phyloP scores from a whole-genome alignment of 2,797 vertebrate genomes.

The Vultur gryphus region DNA sequence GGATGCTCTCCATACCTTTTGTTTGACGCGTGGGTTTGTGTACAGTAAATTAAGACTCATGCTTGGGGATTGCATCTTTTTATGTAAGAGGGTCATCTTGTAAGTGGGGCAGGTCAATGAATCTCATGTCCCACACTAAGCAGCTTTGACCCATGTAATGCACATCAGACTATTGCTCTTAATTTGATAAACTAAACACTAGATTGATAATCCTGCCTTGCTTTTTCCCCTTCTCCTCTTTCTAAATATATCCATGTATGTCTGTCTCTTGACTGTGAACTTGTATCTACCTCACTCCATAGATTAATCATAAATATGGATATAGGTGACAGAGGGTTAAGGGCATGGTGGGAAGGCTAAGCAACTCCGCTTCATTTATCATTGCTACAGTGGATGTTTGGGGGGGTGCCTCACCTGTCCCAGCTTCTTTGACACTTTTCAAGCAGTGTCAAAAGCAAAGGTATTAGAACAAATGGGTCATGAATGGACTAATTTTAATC shows the following conservation, averaged over 20 bases:
- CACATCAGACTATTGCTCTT: not conserved
- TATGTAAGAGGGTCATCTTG: slow-evolving; percentile 9
- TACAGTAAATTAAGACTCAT: slow-evolving; percentile 34
- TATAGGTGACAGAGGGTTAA: slow-evolving; percentile 45
- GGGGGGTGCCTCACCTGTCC: not conserved
- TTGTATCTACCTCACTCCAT: not conserved
- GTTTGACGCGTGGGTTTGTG: slow-evolving; percentile 5
- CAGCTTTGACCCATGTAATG: slow-evolving; percentile 42
- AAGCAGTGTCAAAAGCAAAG: slow-evolving; percentile 22
- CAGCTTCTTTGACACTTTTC: not conserved
- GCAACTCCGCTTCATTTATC: not conserved
- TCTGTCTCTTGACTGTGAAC: slow-evolving; percentile 14
- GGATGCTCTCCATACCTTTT: not conserved
- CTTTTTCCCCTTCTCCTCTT: slow-evolving; percentile 7
- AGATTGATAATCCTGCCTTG: slow-evolving; percentile 40
- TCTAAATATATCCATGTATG: slow-evolving; percentile 49
- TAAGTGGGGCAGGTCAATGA: slow-evolving; percentile 34
- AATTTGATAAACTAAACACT: slow-evolving; percentile 47
- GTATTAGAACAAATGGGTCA: not conserved
- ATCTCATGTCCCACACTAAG: not conserved
- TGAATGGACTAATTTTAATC: not conserved
- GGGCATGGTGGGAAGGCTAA: slow-evolving; percentile 1
- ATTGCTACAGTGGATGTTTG: not conserved
- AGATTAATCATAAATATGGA: slow-evolving; percentile 63
- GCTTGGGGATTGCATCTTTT: slow-evolving; percentile 12